A percentile compares a stretch with the other conserved stretches of the same genome.
These are phyloP conservation scores for Nephrocerus scutellatus DNA, from an alignment of 2,888 invertebrate genomes.

Conservation along the genomic window DNA sequence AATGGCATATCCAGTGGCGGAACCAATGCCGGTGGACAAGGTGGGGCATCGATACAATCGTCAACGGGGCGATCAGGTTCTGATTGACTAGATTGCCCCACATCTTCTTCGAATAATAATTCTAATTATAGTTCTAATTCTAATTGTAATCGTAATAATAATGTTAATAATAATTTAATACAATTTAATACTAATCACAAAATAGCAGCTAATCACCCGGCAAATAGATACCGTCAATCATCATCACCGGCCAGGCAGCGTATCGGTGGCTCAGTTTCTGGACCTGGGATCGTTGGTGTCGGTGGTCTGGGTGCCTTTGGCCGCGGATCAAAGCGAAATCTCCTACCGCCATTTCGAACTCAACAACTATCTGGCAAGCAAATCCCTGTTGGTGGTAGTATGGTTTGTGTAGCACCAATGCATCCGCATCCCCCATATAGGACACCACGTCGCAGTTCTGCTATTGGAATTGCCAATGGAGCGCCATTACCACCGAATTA, in stretches of 20 bases:
- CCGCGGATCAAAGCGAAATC: constrained; percentile 35
- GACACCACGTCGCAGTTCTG: constrained; percentile 40
- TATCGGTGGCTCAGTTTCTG: constrained; percentile 42
- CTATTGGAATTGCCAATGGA: constrained; percentile 40
- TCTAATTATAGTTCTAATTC: constrained; percentile 18
- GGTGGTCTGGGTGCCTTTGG: constrained; percentile 33
- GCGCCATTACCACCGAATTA: constrained; percentile 43
- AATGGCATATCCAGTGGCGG: constrained; percentile 30
- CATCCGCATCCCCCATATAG: constrained; percentile 26
- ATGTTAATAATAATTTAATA: constrained; percentile 41
- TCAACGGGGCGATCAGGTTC: constrained; percentile 51
- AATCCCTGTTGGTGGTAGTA: constrained; percentile 29
- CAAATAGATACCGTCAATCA: constrained; percentile 59
- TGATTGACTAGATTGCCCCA: constrained; percentile 77
- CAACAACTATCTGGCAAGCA: constrained; percentile 33
- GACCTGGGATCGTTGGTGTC: constrained; percentile 26
- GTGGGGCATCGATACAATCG: constrained; percentile 31
- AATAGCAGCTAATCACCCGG: constrained; percentile 48
- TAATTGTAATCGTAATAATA: constrained; percentile 22
- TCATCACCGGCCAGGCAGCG: constrained; percentile 59
- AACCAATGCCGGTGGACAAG: constrained; percentile 20
- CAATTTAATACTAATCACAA: constrained; percentile 42
- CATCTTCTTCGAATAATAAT: background rate
- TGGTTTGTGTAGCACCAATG: constrained; percentile 37
- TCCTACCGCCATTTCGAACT: constrained; percentile 40